These are phyloP conservation scores for Erebia palarica DNA, from an alignment of 2,888 invertebrate genomes.

Conservation along the genomic window DNA sequence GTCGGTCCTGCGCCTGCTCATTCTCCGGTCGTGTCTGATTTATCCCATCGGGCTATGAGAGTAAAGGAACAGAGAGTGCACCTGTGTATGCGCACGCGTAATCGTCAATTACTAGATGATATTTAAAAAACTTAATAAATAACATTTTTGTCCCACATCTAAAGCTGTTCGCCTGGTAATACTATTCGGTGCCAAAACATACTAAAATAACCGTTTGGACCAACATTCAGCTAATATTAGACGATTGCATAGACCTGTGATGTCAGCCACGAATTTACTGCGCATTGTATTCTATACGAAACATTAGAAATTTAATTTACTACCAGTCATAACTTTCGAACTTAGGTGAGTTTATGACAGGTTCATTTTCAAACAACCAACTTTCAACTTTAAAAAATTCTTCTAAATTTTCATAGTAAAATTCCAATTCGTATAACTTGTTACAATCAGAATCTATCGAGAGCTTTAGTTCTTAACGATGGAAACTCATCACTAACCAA, in stretches of 20 bases:
- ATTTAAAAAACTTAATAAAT: not conserved
- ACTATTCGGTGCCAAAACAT: conserved; percentile 48
- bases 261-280: conserved; percentile 52
- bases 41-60: no score
- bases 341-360: not conserved
- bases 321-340: not conserved
- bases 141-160: not conserved
- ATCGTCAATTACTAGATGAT: no score
- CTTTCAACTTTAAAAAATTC: not conserved
- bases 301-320: conserved; percentile 19
- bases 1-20: no score
- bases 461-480: not conserved
- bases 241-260: conserved; percentile 53
- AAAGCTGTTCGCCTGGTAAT: conserved; percentile 5
- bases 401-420: not conserved
- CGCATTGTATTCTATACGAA: conserved; percentile 14
- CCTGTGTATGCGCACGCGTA: no score
- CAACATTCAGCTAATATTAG: conserved; percentile 57
- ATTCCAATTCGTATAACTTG: not conserved
- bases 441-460: not conserved
- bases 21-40: no score
- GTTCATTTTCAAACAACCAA: not conserved
- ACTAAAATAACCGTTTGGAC: conserved; percentile 53
- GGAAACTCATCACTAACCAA: no score
- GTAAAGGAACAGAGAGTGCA: no score